A percentile compares a stretch with the other conserved stretches of the same genome.
phyloP scores from a whole-genome alignment of 2,113 vertebrate genomes.

The cat (Felis catus) region DNA sequence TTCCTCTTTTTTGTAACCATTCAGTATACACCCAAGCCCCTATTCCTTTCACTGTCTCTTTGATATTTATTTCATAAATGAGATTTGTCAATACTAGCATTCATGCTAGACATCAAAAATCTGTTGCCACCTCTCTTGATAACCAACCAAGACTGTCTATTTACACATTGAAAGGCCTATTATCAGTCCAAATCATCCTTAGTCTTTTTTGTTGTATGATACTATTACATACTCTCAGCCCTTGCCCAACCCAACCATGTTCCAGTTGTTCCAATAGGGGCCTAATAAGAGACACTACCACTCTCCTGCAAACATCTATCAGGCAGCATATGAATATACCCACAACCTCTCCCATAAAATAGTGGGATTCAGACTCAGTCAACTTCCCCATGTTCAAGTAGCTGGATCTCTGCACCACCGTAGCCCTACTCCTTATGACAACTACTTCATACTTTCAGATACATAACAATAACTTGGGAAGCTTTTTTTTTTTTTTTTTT shows the following conservation, averaged over 20 bases:
- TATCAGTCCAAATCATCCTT: not conserved
- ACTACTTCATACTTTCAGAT: not conserved
- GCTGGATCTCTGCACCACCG: not conserved
- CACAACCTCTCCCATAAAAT: not conserved
- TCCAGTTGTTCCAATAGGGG: not conserved
- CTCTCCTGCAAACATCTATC: not conserved
- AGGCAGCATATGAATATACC: not conserved
- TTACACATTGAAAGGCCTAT: not conserved
- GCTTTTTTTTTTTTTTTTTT: not conserved
- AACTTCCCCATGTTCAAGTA: not conserved
- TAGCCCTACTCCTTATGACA: not conserved
- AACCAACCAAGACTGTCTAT: not conserved
- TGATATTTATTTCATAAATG: slow-evolving; percentile 31
- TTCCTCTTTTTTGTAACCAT: not conserved
- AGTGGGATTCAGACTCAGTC: not conserved
- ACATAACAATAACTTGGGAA: not conserved
- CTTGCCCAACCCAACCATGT: not conserved
- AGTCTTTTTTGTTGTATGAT: not conserved
- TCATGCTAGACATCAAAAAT: not conserved
- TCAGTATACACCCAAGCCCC: not conserved
- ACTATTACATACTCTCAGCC: no score
- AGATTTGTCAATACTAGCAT: slow-evolving; percentile 30
- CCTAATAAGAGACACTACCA: not conserved
- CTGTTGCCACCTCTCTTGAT: not conserved
- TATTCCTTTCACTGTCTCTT: not conserved